These are phyloP conservation scores for Oenanthe melanoleuca DNA, from an alignment of 2,113 vertebrate genomes.

Conservation along the genomic window DNA sequence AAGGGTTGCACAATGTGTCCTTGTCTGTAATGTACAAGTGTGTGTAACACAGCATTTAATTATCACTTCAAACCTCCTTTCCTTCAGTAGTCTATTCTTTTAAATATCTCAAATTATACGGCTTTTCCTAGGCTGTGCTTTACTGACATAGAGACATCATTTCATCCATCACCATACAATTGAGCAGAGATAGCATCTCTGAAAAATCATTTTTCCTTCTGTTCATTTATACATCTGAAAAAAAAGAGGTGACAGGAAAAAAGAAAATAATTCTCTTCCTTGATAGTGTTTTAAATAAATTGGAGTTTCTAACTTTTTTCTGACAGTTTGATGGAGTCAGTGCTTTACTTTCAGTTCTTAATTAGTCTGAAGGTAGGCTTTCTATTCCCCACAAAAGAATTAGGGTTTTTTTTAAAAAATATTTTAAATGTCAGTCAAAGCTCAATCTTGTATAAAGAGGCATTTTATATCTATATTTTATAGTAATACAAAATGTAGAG, in stretches of 20 bases:
- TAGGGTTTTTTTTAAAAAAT: not conserved
- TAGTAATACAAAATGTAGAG: not conserved
- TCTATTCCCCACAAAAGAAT: not conserved
- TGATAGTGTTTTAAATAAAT: constrained; percentile 1
- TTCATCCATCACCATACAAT: not conserved
- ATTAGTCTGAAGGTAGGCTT: constrained; percentile 10
- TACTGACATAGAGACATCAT: not conserved
- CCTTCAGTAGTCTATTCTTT: not conserved
- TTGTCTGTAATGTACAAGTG: not conserved
- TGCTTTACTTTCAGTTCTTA: constrained; percentile 11
- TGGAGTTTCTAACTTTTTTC: not conserved
- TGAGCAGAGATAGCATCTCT: not conserved
- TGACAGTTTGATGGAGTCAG: constrained; percentile 2
- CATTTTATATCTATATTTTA: not conserved
- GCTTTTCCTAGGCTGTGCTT: not conserved
- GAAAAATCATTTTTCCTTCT: not conserved
- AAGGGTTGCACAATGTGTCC: constrained; percentile 35
- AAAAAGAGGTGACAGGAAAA: not conserved
- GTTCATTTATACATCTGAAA: not conserved
- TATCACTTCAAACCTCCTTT: constrained; percentile 16
- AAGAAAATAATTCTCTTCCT: not conserved
- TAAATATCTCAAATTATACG: not conserved
- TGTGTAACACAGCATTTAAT: constrained; percentile 17
- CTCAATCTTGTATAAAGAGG: not conserved
- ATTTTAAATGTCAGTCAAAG: not conserved